Conservation (phyloP, 2,113 vertebrate genomes). For the Forbesichthys agassizii region DNA sequence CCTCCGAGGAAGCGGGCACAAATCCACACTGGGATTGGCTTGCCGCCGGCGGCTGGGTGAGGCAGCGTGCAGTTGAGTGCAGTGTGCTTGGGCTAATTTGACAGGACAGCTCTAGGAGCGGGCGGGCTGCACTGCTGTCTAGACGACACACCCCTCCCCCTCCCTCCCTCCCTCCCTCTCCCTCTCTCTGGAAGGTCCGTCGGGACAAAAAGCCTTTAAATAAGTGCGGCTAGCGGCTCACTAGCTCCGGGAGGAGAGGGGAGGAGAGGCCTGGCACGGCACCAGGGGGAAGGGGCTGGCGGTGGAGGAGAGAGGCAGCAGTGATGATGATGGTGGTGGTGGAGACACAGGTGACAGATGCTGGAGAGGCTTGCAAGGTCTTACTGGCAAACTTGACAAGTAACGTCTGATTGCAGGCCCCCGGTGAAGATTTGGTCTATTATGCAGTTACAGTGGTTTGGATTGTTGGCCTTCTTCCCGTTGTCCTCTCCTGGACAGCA, state of each 20-base stretch:
- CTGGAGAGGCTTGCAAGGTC: slow-evolving; percentile 42
- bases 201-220: slow-evolving; percentile 49
- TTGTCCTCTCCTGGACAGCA: slow-evolving; percentile 87
- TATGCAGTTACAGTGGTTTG: slow-evolving; percentile 99
- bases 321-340: not conserved
- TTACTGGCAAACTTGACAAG: slow-evolving; percentile 98
- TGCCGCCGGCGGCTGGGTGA: slow-evolving; percentile 29
- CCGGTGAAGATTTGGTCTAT: slow-evolving; percentile 99
- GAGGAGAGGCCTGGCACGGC: not conserved
- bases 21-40: slow-evolving; percentile 7
- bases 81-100: slow-evolving; percentile 62
- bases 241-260: slow-evolving; percentile 13
- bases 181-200: slow-evolving; percentile 31
- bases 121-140: slow-evolving; percentile 57
- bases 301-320: not conserved
- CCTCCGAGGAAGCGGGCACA: slow-evolving; percentile 24
- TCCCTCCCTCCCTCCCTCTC: not conserved
- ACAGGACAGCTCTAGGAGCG: slow-evolving; percentile 65
- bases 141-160: slow-evolving; percentile 43
- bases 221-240: slow-evolving; percentile 38
- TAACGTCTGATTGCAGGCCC: slow-evolving; percentile 95
- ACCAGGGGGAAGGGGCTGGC: slow-evolving; percentile 9
- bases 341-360: not conserved
- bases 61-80: slow-evolving; percentile 58
- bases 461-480: slow-evolving; percentile 96